phyloP scores from a whole-genome alignment of 2,888 invertebrate species.

The Coelinius sp. region DNA sequence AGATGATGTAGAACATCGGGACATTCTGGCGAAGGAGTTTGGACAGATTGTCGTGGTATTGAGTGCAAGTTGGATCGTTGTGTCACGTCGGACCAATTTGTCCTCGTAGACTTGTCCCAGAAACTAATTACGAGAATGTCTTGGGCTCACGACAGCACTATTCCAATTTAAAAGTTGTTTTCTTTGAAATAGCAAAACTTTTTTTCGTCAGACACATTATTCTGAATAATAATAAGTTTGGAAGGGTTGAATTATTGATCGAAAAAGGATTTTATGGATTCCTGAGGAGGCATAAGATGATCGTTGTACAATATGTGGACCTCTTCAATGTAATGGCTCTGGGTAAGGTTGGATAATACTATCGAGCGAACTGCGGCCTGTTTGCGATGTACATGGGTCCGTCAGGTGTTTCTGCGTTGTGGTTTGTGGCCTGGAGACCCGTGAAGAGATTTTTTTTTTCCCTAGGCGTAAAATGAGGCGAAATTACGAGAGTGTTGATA shows the following conservation, averaged over 20 bases:
- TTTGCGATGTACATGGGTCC: neutral
- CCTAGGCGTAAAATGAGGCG: neutral
- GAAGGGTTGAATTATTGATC: neutral
- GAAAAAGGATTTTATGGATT: neutral
- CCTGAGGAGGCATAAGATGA: neutral
- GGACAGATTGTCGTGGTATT: constrained; percentile 20
- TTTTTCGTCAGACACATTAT: constrained; percentile 1
- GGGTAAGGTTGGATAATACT: constrained; percentile 10
- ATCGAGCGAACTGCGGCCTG: constrained; percentile 1
- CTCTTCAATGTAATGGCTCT: neutral
- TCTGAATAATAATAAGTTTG: neutral
- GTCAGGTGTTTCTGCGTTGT: constrained; percentile 11
- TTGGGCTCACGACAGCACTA: constrained; percentile 13
- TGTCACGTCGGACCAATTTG: constrained; percentile 20
- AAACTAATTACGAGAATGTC: constrained; percentile 19
- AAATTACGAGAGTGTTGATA: neutral
- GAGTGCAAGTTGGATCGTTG: constrained; percentile 14
- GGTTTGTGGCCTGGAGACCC: constrained; percentile 19
- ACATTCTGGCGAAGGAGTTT: neutral
- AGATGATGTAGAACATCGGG: neutral
- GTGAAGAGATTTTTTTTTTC: constrained; percentile 16
- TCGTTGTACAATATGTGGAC: neutral
- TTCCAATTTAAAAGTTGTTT: constrained; percentile 3
- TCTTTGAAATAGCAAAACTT: neutral
- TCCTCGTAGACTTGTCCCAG: constrained; percentile 11